Evolutionary conservation across 2,888 invertebrate genomes (phyloP).

Genomic region (Ceriagrion tenellum): DNA sequence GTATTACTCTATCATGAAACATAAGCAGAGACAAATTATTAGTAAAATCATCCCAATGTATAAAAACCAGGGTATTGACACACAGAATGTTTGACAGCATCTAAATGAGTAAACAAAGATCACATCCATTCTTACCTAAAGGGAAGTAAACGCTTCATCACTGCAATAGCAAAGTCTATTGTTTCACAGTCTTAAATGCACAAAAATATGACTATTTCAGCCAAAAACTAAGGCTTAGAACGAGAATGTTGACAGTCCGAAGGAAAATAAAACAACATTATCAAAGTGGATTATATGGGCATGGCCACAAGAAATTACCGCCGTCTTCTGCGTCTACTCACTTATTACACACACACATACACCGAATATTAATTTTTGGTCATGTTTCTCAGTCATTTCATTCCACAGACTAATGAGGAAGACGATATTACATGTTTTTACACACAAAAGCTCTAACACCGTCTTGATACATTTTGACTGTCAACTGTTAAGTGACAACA

Average conservation of each 20-base stretch:
- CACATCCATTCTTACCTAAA: slow-evolving; percentile 57
- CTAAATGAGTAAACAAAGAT: slow-evolving; percentile 23
- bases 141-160: slow-evolving; percentile 52
- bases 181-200: slow-evolving; percentile 61
- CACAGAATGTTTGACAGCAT: not conserved
- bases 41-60: not conserved
- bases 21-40: not conserved
- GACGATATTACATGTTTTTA: slow-evolving; percentile 64
- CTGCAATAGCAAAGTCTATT: slow-evolving; percentile 56
- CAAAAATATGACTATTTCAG: slow-evolving; percentile 16
- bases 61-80: not conserved
- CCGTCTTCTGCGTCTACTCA: slow-evolving; percentile 59
- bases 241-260: slow-evolving; percentile 58
- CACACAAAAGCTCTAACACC: slow-evolving; percentile 62
- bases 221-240: slow-evolving; percentile 38
- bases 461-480: slow-evolving; percentile 67
- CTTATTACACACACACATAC: slow-evolving; percentile 43
- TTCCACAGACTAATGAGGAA: slow-evolving; percentile 31
- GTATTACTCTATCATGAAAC: slow-evolving; percentile 37
- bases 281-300: slow-evolving; percentile 46
- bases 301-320: slow-evolving; percentile 48
- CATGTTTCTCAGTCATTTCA: slow-evolving; percentile 4
- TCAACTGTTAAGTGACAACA: slow-evolving; percentile 64
- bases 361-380: slow-evolving; percentile 49
- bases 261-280: slow-evolving; percentile 63